Conservation (phyloP, 1,140 invertebrate genomes). For the Drosophila busckii region DNA sequence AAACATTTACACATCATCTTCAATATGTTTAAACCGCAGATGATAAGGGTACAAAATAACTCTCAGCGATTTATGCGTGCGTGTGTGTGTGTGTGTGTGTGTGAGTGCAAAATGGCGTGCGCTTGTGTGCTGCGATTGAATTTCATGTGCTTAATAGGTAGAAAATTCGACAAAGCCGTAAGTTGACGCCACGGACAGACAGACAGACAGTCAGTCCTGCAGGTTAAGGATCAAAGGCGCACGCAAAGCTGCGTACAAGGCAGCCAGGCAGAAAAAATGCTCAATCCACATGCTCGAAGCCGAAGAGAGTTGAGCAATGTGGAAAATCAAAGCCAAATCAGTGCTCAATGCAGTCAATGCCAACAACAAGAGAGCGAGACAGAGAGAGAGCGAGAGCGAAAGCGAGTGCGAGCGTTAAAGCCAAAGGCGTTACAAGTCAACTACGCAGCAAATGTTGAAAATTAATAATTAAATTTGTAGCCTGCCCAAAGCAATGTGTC, state of each 20-base stretch:
- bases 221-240: conserved; percentile 37
- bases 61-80: conserved; percentile 11
- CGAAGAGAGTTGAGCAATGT: not conserved
- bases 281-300: conserved; percentile 28
- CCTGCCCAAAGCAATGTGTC: conserved; percentile 39
- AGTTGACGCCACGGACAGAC: conserved; percentile 21
- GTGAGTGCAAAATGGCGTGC: conserved; percentile 12
- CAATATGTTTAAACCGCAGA: conserved; percentile 63
- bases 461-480: conserved; percentile 71
- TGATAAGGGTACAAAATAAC: conserved; percentile 63
- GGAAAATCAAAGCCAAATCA: conserved; percentile 50
- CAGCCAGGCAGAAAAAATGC: conserved; percentile 65
- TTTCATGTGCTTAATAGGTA: conserved; percentile 75
- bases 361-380: not conserved
- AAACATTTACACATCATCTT: conserved; percentile 66
- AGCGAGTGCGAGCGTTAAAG: conserved; percentile 32
- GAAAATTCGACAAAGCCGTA: conserved; percentile 65
- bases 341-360: conserved; percentile 14
- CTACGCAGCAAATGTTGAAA: conserved; percentile 49
- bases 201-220: not conserved
- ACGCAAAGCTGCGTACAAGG: conserved; percentile 46
- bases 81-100: conserved; percentile 3
- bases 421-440: conserved; percentile 59
- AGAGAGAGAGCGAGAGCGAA: not conserved
- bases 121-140: conserved; percentile 59